Evolutionary conservation across 23 tunicate genomes (phyloP).

Genomic region (Clavelina lepadiformis): DNA sequence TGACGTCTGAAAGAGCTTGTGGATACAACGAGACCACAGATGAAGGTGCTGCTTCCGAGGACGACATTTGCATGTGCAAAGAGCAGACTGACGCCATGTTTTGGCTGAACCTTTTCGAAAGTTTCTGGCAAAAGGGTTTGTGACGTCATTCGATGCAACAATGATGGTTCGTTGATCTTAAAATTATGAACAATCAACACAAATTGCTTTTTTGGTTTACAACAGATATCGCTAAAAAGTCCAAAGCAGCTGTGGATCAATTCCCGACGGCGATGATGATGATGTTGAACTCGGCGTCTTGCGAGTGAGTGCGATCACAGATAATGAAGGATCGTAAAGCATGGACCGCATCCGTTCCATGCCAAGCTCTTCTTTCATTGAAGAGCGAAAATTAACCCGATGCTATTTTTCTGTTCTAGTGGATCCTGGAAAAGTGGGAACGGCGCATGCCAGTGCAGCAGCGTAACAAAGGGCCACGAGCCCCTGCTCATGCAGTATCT

Average conservation of each 20-base stretch:
- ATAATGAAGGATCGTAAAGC: too few relatives aligned
- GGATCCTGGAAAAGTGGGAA: slow-evolving; percentile 23
- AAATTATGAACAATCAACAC: too few relatives aligned
- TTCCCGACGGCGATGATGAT: slow-evolving; percentile 45
- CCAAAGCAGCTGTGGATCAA: too few relatives aligned
- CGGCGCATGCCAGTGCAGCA: slow-evolving; percentile 28
- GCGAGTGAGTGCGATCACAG: slow-evolving; percentile 73
- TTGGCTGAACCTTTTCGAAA: slow-evolving; percentile 62
- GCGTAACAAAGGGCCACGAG: slow-evolving; percentile 52
- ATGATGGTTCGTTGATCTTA: too few relatives aligned
- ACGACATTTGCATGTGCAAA: slow-evolving; percentile 60
- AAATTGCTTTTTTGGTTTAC: too few relatives aligned
- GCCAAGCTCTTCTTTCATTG: too few relatives aligned
- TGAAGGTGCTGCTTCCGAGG: background rate
- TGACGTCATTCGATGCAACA: too few relatives aligned
- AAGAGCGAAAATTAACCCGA: too few relatives aligned
- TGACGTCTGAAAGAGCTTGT: slow-evolving; percentile 50
- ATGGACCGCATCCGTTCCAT: too few relatives aligned
- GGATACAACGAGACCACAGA: slow-evolving; percentile 3
- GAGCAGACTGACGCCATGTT: slow-evolving; percentile 52
- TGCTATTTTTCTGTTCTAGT: slow-evolving; percentile 17
- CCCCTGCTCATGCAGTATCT: slow-evolving; percentile 45
- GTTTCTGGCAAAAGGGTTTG: too few relatives aligned
- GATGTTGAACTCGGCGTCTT: slow-evolving; percentile 25
- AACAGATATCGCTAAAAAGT: too few relatives aligned